phyloP scores from a whole-genome alignment of 2,797 vertebrate species.

The Coluber constrictor region DNA sequence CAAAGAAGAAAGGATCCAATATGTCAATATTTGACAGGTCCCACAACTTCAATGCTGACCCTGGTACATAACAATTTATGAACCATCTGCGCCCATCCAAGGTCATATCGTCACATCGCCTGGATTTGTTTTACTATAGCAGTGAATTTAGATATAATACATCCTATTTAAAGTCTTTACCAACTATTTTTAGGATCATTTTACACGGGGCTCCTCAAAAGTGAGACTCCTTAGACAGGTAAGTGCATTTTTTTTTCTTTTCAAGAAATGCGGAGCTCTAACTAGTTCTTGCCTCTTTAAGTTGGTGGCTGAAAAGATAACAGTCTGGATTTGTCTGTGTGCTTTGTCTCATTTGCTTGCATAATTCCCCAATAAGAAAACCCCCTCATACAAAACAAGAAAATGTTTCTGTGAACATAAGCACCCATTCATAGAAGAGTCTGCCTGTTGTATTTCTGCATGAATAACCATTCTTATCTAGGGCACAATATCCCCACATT shows the following conservation, averaged over 20 bases:
- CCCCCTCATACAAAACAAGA: neutral
- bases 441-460: neutral
- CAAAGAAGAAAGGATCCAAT: neutral
- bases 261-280: neutral
- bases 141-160: neutral
- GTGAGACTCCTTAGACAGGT: neutral
- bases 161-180: neutral
- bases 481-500: neutral
- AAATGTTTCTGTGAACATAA: neutral
- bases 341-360: neutral
- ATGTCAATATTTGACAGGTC: slow-evolving; percentile 15
- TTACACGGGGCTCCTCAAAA: neutral
- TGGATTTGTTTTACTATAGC: neutral
- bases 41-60: slow-evolving; percentile 5
- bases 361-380: neutral
- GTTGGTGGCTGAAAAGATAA: neutral
- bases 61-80: slow-evolving; percentile 23
- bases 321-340: neutral
- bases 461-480: neutral
- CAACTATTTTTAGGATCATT: neutral
- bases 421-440: neutral
- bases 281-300: neutral
- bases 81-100: slow-evolving; percentile 13
- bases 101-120: neutral
- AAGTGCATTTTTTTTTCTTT: neutral